Base-by-base conservation (phyloP, 2,113 vertebrate species). In the Pycnonotus jocosus region DNA sequence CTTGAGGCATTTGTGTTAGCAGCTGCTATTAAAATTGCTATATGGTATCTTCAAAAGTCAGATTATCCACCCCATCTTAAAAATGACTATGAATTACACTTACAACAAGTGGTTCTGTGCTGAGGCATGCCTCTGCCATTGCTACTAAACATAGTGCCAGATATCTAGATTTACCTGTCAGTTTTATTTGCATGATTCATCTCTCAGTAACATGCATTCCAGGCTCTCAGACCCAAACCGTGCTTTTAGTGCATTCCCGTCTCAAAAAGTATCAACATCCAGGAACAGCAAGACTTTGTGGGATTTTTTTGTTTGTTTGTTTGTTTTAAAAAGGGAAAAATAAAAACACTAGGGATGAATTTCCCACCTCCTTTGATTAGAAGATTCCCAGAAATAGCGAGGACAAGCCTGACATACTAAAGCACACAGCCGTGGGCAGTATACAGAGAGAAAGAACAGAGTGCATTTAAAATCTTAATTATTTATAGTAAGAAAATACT, bases 381-480 rank as follows among this genome's bases (percentile, higher is more conserved):
- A 86, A 83, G 16, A 2, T 74, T 86, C 76, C 72, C 71, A 90
- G 85, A 95, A 94, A 93, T 51, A 77, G 64, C 69, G 71, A 90
- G 76, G 79, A 93, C 48, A 51, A 83, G 45, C 38, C 68, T 95
- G 74, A 82, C 47, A 53, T 76, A 27, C 15, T 80, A 66, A 88
- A 62, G 60, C 30, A n/a, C 57, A 68, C 74, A 85, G 77, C 62
- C 2, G 3, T 91, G 82, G 90, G 94, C 85, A 81, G 60, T 73
- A 66, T 37, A 15, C 23, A 40, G 65, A 81, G 78, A 71, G 54
- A 77, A 80, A 92, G 74, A 88, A 71, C 86, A 70, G 58, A 86
- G 81, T 74, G 58, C 88, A 23, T 85, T 94, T 87, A 54, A 87
- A 85, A 65, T 74, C 28, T 81, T 83, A 65, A 94, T 88, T 95